A percentile compares a stretch with the other conserved stretches of the same genome.
These are phyloP conservation scores for Mastomys natalensis DNA, from an alignment of 2,113 vertebrate species.

Conservation along the genomic window DNA sequence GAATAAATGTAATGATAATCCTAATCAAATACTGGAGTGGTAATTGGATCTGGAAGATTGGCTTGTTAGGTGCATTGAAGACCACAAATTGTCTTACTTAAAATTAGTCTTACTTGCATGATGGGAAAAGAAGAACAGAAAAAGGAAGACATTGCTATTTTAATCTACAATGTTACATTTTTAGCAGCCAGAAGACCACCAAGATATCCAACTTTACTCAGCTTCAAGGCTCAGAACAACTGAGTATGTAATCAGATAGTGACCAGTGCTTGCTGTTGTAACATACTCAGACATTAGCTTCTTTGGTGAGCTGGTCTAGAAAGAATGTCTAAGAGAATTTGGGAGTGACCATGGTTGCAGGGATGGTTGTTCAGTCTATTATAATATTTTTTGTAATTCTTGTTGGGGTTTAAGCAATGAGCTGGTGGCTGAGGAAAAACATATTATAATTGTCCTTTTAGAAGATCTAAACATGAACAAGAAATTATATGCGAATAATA, in stretches of 20 bases:
- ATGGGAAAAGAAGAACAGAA: background rate
- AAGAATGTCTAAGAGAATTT: background rate
- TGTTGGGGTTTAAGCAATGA: background rate
- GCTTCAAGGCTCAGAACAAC: background rate
- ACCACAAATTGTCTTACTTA: background rate
- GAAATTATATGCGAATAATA: background rate
- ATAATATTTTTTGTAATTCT: background rate
- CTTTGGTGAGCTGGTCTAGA: background rate
- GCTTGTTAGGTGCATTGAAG: background rate
- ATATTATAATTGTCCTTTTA: background rate
- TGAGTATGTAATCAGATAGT: background rate
- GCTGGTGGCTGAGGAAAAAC: background rate
- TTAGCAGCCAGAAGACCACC: background rate
- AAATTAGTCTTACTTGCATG: background rate
- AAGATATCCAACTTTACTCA: background rate
- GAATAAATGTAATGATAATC: constrained; percentile 18
- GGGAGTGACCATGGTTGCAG: background rate
- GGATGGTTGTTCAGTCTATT: background rate
- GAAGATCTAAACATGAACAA: background rate
- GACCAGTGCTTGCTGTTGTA: background rate
- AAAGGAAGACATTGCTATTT: background rate
- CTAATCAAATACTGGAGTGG: background rate
- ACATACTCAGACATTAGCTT: background rate
- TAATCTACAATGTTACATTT: background rate
- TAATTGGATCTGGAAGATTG: background rate